Conservation (phyloP, 2,113 vertebrate species). For the Rousettus leschenaultii region DNA sequence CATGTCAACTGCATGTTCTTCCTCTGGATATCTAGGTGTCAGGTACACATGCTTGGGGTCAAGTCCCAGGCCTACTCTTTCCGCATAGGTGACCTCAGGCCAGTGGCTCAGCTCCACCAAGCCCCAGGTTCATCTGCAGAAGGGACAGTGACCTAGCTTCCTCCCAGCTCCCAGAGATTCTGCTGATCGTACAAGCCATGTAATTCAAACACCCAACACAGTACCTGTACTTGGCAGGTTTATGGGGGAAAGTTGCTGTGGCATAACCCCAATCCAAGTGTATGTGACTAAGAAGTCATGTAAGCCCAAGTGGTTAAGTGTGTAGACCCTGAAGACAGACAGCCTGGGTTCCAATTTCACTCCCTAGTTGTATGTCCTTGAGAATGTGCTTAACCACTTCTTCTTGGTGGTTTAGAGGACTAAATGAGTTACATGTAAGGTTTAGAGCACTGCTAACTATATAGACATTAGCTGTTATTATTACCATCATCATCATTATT, state of each 20-base stretch:
- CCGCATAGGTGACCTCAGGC: background rate
- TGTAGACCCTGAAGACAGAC: background rate
- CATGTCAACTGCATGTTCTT: fast-evolving
- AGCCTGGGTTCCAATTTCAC: background rate
- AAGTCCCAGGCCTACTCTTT: background rate
- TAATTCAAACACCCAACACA: background rate
- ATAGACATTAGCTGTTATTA: fast-evolving
- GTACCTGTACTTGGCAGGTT: too few relatives aligned
- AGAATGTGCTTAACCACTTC: background rate
- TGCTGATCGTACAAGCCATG: too few relatives aligned
- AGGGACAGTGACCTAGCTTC: background rate
- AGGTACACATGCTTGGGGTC: background rate
- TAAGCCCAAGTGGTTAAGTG: background rate
- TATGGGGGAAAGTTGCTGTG: background rate
- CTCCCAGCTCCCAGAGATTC: background rate
- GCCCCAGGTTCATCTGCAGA: background rate
- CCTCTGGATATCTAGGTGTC: background rate
- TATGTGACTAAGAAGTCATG: background rate
- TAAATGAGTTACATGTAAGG: fast-evolving
- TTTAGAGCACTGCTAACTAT: too few relatives aligned
- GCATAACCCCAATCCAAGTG: fast-evolving
- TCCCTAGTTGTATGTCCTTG: background rate
- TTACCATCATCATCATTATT: fast-evolving
- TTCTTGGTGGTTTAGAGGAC: too few relatives aligned
- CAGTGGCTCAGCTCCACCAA: too few relatives aligned